A percentile compares a stretch with the other conserved stretches of the same genome.
Conservation (phyloP, 2,797 vertebrate species). For the Acipenser ruthenus region DNA sequence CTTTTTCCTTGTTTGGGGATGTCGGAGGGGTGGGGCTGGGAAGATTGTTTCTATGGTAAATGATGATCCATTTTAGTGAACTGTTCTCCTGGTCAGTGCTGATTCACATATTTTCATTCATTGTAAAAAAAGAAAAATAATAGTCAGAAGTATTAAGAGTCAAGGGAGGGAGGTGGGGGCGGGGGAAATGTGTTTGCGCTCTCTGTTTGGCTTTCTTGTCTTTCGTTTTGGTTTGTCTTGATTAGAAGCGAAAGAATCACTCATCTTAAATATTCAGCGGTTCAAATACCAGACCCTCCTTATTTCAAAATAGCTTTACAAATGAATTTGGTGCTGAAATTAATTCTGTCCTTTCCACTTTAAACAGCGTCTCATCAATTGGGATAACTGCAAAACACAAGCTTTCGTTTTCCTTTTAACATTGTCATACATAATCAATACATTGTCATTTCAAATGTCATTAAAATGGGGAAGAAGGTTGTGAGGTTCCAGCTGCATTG, state of each 20-base stretch:
- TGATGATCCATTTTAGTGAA: conserved; percentile 48
- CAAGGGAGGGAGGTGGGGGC: neutral
- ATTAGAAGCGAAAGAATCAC: conserved; percentile 45
- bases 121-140: conserved; percentile 40
- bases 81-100: conserved; percentile 62
- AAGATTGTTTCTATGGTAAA: conserved; percentile 34
- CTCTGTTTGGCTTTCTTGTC: conserved; percentile 6
- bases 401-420: too few relatives aligned
- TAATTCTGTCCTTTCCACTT: too few relatives aligned
- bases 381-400: too few relatives aligned
- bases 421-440: too few relatives aligned
- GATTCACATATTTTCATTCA: conserved; percentile 52
- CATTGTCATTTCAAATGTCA: too few relatives aligned
- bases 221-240: conserved; percentile 34
- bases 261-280: conserved; percentile 28
- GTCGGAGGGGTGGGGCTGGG: neutral
- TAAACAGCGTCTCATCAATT: too few relatives aligned
- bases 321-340: too few relatives aligned
- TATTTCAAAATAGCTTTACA: too few relatives aligned
- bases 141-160: neutral
- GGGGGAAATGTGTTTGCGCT: neutral
- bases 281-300: neutral
- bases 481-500: too few relatives aligned
- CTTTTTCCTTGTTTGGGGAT: neutral
- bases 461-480: too few relatives aligned